Conservation (phyloP, 2,888 invertebrate genomes). For the Eupithecia centaureata region DNA sequence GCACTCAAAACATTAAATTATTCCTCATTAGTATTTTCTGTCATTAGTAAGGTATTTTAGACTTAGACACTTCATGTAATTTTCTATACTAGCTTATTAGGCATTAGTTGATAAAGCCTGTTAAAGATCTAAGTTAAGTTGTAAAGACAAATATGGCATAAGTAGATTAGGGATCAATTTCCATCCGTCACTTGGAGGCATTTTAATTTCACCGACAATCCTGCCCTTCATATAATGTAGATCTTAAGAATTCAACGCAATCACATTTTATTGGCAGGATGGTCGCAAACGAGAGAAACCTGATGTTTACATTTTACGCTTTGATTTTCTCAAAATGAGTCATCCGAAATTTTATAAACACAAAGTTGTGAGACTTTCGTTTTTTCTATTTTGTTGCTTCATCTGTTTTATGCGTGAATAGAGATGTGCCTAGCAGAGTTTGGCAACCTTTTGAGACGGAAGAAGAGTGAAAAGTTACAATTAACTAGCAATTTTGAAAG, state of each 20-base stretch:
- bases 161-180: constrained; percentile 27
- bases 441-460: too few relatives aligned
- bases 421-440: too few relatives aligned
- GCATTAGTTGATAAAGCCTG: neutral
- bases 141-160: constrained; percentile 22
- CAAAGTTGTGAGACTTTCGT: neutral
- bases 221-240: constrained; percentile 17
- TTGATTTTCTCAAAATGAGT: constrained; percentile 3
- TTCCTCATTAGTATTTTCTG: too few relatives aligned
- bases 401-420: neutral
- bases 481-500: too few relatives aligned
- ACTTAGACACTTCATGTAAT: too few relatives aligned
- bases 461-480: too few relatives aligned
- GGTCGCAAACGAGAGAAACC: constrained; percentile 8
- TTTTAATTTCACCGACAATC: constrained; percentile 32
- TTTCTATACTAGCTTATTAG: neutral
- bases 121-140: constrained; percentile 17
- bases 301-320: neutral
- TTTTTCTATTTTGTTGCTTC: constrained; percentile 1
- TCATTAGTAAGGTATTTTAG: too few relatives aligned
- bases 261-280: constrained; percentile 17
- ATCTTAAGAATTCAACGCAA: constrained; percentile 13
- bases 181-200: constrained; percentile 28
- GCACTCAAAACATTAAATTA: too few relatives aligned
- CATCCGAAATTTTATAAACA: neutral